Base-by-base conservation (phyloP, 1,140 invertebrate species). In the Drosophila nasuta region DNA sequence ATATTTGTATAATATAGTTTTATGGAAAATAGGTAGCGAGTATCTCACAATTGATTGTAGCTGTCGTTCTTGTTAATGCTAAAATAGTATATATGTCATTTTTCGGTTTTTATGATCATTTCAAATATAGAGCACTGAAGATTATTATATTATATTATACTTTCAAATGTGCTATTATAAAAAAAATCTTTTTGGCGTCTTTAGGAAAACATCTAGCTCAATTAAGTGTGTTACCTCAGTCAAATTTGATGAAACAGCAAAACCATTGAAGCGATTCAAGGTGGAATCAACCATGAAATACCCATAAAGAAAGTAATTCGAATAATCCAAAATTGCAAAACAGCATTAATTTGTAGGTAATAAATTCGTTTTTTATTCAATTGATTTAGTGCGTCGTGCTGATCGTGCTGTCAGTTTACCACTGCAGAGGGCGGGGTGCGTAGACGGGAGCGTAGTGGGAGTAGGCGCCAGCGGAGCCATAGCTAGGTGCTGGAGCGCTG, bases 391-490 rank as follows among this genome's bases (percentile, higher is more conserved):
- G 11, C 13, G 15, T 13, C 58, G 8, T 4, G 28, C 11, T 30
- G 15, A 38, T 8, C 35, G 35, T 10, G 13, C 38, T 5, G 1
- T 49, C 28, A 5, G 15, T 57, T 81, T 75, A 86, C 72, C 72
- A 91, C 6, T 69, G 79, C 8, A 79, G 3, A 20, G 75, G 72
- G 33, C 72, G 82, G n/a, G 49, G 64, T 5, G 87, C 76, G 52
- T 86, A 90, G 70, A 90, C 62, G 28, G 86, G 86, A 5, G 79
- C 87, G 77, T 90, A 87, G 38, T 90, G 79, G 15, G 87, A 82
- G 65, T 90, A 90, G 48, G 86, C 86, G 33, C 86, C 86, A 25
- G 86, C 76, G 49, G 76, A 80, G 52, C 86, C 86, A 56, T 90
- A 86, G 79, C 79, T 77, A 10, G 78, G 71, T 8, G 85, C 75